These are phyloP conservation scores for Xestia c-nigrum DNA, from an alignment of 2,888 invertebrate genomes.

Conservation along the genomic window DNA sequence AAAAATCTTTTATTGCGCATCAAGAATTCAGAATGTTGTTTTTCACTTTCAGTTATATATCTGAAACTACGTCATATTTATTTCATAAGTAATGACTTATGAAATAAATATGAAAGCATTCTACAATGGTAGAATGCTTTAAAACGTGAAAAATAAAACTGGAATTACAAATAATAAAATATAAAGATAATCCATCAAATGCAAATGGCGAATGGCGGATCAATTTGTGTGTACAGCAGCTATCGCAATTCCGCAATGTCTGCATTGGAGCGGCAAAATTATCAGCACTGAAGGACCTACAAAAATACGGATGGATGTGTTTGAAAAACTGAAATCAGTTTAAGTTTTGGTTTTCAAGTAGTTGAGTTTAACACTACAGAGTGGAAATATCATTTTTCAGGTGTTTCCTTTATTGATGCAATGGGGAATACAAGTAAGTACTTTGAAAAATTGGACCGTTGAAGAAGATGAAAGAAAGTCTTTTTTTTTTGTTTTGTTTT, in stretches of 20 bases:
- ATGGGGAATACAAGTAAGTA: neutral
- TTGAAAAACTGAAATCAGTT: neutral
- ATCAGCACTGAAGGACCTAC: neutral
- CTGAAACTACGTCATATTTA: conserved; percentile 5
- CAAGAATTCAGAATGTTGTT: conserved; percentile 6
- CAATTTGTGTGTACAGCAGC: conserved; percentile 21
- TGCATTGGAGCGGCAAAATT: conserved; percentile 5
- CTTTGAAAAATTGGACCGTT: neutral
- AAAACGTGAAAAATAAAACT: neutral
- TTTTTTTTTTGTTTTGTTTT: too few species aligned
- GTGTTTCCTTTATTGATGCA: neutral
- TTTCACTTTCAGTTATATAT: conserved; percentile 10
- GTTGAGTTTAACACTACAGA: neutral
- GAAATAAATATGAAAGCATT: too few species aligned
- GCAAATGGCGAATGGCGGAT: conserved; percentile 36
- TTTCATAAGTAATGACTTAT: too few species aligned
- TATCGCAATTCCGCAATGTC: conserved; percentile 14
- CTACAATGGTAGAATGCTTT: conserved; percentile 14
- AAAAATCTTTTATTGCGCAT: neutral
- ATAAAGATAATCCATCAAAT: conserved; percentile 4
- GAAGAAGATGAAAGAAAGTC: neutral
- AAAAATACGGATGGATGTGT: neutral
- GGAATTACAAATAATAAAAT: neutral
- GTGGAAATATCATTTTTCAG: neutral
- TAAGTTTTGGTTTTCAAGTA: neutral